These are phyloP conservation scores for Trichomalopsis sarcophagae DNA, from an alignment of 1,140 invertebrate genomes.

Conservation along the genomic window DNA sequence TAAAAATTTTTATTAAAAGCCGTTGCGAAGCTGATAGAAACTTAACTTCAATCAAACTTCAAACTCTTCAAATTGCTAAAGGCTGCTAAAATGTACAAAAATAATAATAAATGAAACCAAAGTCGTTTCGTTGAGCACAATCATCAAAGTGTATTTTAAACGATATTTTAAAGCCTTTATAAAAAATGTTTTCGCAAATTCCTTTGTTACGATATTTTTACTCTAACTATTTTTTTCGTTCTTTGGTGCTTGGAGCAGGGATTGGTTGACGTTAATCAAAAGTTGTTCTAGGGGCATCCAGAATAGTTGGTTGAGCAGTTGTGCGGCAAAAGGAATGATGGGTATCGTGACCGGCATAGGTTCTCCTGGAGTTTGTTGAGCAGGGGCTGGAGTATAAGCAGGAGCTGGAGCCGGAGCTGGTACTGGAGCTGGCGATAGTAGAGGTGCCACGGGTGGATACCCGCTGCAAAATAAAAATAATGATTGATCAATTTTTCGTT, in stretches of 20 bases:
- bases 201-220: background rate
- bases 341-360: background rate
- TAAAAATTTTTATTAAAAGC: no score
- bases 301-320: background rate
- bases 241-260: background rate
- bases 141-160: no score
- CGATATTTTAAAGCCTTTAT: no score
- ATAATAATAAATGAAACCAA: no score
- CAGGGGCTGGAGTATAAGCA: background rate
- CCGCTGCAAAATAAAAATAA: constrained; percentile 52
- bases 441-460: background rate
- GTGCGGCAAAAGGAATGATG: background rate
- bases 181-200: background rate
- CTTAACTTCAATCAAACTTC: no score
- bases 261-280: background rate
- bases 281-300: constrained; percentile 7
- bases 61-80: no score
- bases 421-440: constrained; percentile 34
- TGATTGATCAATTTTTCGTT: no score
- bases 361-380: background rate
- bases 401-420: background rate
- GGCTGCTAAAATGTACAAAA: no score
- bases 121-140: no score
- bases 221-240: background rate
- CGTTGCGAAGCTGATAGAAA: no score